A percentile compares a stretch with the other conserved stretches of the same genome.
Evolutionary conservation across 2,888 invertebrate species (phyloP).

Genomic region (Anthrax anthrax): DNA sequence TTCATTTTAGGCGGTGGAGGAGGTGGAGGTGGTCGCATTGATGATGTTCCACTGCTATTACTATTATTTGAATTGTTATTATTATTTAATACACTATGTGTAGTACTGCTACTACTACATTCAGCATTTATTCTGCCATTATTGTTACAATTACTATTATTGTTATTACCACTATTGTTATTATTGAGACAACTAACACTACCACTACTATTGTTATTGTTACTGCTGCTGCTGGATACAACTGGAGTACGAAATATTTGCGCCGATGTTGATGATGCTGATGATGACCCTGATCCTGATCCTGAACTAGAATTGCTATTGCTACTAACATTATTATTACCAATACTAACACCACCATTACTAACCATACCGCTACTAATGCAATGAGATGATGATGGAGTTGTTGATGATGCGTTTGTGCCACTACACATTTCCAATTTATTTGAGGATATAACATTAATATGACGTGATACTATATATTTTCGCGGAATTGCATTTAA

Average conservation of each 20-base stretch:
- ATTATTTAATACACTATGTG: neutral
- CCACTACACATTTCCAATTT: slow-evolving; percentile 8
- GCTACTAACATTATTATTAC: neutral
- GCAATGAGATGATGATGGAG: neutral
- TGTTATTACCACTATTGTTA: neutral
- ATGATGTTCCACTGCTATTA: slow-evolving; percentile 18
- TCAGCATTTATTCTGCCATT: neutral
- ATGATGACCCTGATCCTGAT: neutral
- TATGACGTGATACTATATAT: slow-evolving; percentile 28
- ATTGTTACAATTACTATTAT: neutral
- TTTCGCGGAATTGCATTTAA: slow-evolving; percentile 20
- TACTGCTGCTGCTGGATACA: slow-evolving; percentile 22
- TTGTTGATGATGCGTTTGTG: slow-evolving; percentile 4
- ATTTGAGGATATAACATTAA: slow-evolving; percentile 29
- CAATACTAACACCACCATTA: neutral
- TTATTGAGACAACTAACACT: neutral
- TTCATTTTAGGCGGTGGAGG: slow-evolving; percentile 34
- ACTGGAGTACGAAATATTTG: slow-evolving; percentile 25
- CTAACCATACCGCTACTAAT: neutral
- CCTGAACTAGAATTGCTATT: neutral
- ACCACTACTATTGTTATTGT: slow-evolving; percentile 11
- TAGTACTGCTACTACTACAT: neutral
- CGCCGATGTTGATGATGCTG: neutral
- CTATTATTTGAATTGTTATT: slow-evolving; percentile 2
- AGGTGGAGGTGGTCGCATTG: slow-evolving; percentile 34